Evolutionary conservation across 53 echinoderm and acorn worm species (phyloP).

Genomic region (Holothuria scabra): DNA sequence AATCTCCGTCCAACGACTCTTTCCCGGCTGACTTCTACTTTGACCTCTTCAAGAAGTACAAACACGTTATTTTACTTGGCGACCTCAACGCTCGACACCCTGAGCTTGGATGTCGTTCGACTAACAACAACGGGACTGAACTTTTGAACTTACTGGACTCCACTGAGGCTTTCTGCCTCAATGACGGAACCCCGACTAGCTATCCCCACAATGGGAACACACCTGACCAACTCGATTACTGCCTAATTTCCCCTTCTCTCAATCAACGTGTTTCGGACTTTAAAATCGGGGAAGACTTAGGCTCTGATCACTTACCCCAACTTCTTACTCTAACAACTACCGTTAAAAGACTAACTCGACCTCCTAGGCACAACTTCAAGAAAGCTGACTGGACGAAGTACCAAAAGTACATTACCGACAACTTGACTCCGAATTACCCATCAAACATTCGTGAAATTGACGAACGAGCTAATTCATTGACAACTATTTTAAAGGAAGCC

Average conservation of each 20-base stretch:
- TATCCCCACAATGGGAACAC: background rate
- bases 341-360: background rate
- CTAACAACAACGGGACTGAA: background rate
- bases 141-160: background rate
- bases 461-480: no score
- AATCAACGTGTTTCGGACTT: background rate
- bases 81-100: constrained; percentile 15
- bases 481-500: no score
- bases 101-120: background rate
- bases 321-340: background rate
- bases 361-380: background rate
- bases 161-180: background rate
- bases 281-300: background rate
- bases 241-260: background rate
- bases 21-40: no score
- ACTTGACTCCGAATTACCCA: no score
- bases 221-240: constrained; percentile 22
- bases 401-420: no score
- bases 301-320: background rate
- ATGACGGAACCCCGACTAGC: background rate
- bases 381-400: no score
- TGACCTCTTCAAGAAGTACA: background rate
- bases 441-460: no score
- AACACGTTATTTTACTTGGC: background rate
- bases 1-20: no score